phyloP scores from a whole-genome alignment of 2,888 invertebrate species.

The Papilio elwesi region DNA sequence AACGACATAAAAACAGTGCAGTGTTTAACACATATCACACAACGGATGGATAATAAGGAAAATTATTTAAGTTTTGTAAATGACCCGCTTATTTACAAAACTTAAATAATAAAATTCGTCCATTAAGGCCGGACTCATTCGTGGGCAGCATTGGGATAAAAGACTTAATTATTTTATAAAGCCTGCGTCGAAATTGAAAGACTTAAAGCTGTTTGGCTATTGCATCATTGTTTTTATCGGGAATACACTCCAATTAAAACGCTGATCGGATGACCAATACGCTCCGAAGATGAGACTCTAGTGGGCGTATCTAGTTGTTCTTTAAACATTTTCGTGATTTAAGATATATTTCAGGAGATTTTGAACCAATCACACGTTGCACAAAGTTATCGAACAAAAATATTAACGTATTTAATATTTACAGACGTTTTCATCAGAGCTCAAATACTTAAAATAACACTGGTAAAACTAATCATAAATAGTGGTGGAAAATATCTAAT shows the following conservation, averaged over 20 bases:
- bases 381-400: too few species aligned
- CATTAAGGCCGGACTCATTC: slow-evolving; percentile 55
- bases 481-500: neutral
- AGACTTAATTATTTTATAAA: slow-evolving; percentile 71
- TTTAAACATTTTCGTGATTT: neutral
- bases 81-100: slow-evolving; percentile 48
- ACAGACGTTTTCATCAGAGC: too few species aligned
- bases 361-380: neutral
- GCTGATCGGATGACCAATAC: too few species aligned
- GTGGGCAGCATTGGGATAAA: slow-evolving; percentile 56
- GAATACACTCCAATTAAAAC: slow-evolving; percentile 52
- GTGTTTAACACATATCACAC: slow-evolving; percentile 45
- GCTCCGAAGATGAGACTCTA: too few species aligned
- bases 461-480: neutral
- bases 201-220: slow-evolving; percentile 69
- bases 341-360: neutral
- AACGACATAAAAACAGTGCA: slow-evolving; percentile 64
- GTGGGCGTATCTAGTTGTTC: slow-evolving; percentile 3
- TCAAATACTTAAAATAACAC: neutral
- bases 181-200: slow-evolving; percentile 63
- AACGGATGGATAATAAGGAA: slow-evolving; percentile 9
- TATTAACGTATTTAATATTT: too few species aligned
- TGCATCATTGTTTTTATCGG: slow-evolving; percentile 67
- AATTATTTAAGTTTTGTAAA: too few species aligned
- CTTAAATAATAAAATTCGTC: slow-evolving; percentile 64